Evolutionary conservation across 2,113 vertebrate genomes (phyloP), one percentile per base, ranked within the genome.

Genomic region (Nothobranchius furzeri): DNA sequence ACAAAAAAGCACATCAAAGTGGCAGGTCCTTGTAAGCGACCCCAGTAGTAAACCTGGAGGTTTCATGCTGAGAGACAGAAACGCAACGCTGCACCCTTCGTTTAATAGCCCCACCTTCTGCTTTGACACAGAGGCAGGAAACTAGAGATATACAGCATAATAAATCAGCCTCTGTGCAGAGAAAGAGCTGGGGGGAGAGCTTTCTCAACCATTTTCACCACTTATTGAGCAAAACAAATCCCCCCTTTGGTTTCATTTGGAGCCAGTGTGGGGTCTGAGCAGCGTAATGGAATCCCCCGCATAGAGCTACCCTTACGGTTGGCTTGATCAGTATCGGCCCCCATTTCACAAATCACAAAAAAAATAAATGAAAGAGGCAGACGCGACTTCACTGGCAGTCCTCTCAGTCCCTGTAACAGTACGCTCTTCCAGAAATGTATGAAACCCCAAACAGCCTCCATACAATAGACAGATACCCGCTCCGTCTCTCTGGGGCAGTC

Each of bases 381-480:
- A 86, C 68, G 78, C 85, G 65, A 89, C 74, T 85, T 57, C 62
- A 79, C 77, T 89, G 74, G 70, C 72, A 87, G 89, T 76, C 47
- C 47, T 17, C 46, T 20, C 30, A 45, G 58, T 59, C 66, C 43
- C 54, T 67, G 74, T 68, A 50, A 67, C 30, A 60, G 20, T n/a
- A 43, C 48, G 30, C 71, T 78, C 55, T 48, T 60, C 63, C 43
- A 51, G 57, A 60, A 48, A 56, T 64, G 56, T 54, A 64, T 75
- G 66, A 79, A 64, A 61, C 64, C 59, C 25, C 53, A 61, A n/a
- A 48, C 35, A 13, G 45, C 35, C 49, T 52, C 45, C 40, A 15
- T 37, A 60, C 7, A 17, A 30, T 42, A n/a, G 14, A 67, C 56
- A 24, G 25, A 54, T 43, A 52, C 12, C 58, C 50, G 60, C 63